These are phyloP conservation scores for Periphyllus acericola DNA, from an alignment of 2,888 invertebrate species.

Conservation along the genomic window DNA sequence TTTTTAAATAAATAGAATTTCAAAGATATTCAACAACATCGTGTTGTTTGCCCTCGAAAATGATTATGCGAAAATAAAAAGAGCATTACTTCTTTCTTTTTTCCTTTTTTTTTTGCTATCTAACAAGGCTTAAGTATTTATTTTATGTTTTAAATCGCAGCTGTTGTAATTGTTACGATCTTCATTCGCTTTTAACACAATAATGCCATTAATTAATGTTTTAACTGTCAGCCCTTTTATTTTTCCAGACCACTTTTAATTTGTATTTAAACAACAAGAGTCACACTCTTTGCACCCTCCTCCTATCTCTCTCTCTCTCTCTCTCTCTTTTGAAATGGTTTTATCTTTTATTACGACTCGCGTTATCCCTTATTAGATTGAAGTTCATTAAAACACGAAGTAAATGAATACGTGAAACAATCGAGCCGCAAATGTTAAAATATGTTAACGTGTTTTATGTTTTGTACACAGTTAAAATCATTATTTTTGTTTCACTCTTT, in stretches of 20 bases:
- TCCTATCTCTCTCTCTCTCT: background rate
- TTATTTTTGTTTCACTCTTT: background rate
- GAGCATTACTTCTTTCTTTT: background rate
- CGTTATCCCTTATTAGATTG: conserved; percentile 52
- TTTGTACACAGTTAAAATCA: background rate
- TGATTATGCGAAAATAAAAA: background rate
- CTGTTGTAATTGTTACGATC: conserved; percentile 18
- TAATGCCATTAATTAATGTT: conserved; percentile 37
- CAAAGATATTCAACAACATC: background rate
- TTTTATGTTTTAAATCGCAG: conserved; percentile 7
- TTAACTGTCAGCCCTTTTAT: conserved; percentile 31
- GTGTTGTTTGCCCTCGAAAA: background rate
- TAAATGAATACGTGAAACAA: conserved; percentile 27
- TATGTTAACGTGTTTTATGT: conserved; percentile 20
- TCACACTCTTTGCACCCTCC: background rate
- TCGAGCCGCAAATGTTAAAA: conserved; percentile 28
- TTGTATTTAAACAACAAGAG: conserved; percentile 42
- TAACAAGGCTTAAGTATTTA: background rate
- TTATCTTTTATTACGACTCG: background rate
- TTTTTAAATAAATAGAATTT: conserved; percentile 13
- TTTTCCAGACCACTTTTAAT: conserved; percentile 33
- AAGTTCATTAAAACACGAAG: conserved; percentile 43
- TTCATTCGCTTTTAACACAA: background rate
- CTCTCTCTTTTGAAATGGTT: background rate
- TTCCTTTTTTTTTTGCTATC: background rate